Conservation (phyloP, 2,888 invertebrate genomes). For the Ceramica pisi region DNA sequence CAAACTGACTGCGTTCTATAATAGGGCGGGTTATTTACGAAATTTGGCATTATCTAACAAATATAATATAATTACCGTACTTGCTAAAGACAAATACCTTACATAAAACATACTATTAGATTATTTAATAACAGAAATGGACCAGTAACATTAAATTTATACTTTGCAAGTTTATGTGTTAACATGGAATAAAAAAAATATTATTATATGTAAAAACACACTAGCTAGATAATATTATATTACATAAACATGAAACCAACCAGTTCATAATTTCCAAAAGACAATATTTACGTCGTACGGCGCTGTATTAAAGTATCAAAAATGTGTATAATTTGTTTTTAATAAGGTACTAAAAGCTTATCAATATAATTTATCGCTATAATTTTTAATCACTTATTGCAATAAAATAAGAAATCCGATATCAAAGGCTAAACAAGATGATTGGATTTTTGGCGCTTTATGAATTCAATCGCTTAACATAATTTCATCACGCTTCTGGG, state of each 20-base stretch:
- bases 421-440: conserved; percentile 2
- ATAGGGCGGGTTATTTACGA: neutral
- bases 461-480: neutral
- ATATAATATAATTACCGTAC: conserved; percentile 9
- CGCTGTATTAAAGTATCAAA: conserved; percentile 37
- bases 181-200: conserved; percentile 47
- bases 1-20: neutral
- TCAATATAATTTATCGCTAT: conserved; percentile 19
- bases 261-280: neutral
- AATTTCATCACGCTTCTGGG: neutral
- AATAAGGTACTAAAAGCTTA: conserved; percentile 21
- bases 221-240: neutral
- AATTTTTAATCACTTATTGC: conserved; percentile 25
- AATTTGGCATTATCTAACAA: conserved; percentile 28
- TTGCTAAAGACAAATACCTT: conserved; percentile 5
- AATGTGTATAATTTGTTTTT: conserved; percentile 36
- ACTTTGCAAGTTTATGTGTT: neutral
- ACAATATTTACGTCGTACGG: conserved; percentile 16
- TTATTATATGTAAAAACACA: conserved; percentile 38
- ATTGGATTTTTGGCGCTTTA: neutral
- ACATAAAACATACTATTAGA: conserved; percentile 14
- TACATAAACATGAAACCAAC: conserved; percentile 7
- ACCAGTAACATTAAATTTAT: conserved; percentile 37
- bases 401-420: conserved; percentile 4
- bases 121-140: conserved; percentile 22